These are phyloP conservation scores for Suricata suricatta DNA, from an alignment of 2,113 vertebrate genomes.

Conservation along the genomic window DNA sequence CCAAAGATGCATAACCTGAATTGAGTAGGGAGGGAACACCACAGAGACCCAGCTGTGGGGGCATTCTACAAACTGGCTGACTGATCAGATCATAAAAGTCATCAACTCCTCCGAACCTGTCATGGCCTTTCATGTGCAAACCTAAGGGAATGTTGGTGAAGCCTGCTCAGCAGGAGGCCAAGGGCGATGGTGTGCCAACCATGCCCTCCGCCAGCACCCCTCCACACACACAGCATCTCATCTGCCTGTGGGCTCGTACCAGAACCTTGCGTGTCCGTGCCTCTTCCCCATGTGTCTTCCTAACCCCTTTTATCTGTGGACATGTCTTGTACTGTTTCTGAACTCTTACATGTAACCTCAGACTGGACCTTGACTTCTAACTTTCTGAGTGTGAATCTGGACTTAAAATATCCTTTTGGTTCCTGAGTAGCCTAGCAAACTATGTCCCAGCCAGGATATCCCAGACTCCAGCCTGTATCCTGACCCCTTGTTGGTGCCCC, in stretches of 20 bases:
- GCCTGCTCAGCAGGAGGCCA: background rate
- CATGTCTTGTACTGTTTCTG: background rate
- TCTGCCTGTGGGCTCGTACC: background rate
- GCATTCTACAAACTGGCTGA: background rate
- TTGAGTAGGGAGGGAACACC: background rate
- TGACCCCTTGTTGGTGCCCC: background rate
- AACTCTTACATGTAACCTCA: background rate
- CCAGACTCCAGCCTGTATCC: background rate
- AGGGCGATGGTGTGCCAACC: background rate
- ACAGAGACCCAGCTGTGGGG: background rate
- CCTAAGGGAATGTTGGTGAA: background rate
- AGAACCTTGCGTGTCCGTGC: fast-evolving
- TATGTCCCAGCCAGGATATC: background rate
- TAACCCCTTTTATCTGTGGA: background rate
- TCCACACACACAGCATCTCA: background rate
- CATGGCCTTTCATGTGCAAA: background rate
- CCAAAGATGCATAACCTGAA: background rate
- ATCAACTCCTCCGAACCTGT: background rate
- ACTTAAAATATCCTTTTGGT: background rate
- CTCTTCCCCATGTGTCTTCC: background rate
- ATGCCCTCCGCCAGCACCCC: background rate
- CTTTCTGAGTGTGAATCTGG: background rate
- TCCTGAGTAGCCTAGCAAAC: background rate
- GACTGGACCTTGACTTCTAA: background rate
- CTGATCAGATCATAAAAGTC: background rate